Evolutionary conservation across 2,888 invertebrate genomes (phyloP).

Genomic region (Melanchra persicariae): DNA sequence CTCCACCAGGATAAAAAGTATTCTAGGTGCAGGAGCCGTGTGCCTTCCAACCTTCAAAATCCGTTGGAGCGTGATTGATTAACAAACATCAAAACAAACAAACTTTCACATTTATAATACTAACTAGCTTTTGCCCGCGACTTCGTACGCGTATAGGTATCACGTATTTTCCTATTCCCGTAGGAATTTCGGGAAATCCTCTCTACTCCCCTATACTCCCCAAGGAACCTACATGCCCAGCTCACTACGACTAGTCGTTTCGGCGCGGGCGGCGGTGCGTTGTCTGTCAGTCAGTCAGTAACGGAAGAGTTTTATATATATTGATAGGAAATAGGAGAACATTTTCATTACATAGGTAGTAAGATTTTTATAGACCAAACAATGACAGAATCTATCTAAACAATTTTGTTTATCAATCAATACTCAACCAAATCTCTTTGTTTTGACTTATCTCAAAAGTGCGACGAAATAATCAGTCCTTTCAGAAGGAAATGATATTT

Average conservation of each 20-base stretch:
- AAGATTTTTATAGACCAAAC: constrained; percentile 1
- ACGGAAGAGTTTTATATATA: too few relatives aligned
- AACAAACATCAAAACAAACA: neutral
- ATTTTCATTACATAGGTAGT: neutral
- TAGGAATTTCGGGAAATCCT: too few relatives aligned
- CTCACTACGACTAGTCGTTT: too few relatives aligned
- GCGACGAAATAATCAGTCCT: neutral
- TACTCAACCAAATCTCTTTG: neutral
- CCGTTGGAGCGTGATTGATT: neutral
- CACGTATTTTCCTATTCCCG: too few relatives aligned
- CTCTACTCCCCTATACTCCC: too few relatives aligned
- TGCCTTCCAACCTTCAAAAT: neutral
- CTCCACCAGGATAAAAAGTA: neutral
- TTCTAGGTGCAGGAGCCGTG: neutral
- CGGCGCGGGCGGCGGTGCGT: too few relatives aligned
- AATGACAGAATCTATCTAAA: constrained; percentile 6
- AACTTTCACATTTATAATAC: neutral
- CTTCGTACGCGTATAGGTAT: too few relatives aligned
- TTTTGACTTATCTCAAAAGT: constrained; percentile 14
- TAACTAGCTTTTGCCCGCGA: too few relatives aligned
- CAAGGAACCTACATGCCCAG: too few relatives aligned
- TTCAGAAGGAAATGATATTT: constrained; percentile 33
- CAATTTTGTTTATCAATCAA: neutral
- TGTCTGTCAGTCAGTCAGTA: too few relatives aligned
- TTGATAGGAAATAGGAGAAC: neutral